Conservation (phyloP, 2,888 invertebrate genomes). For the Lasioglossum morio region DNA sequence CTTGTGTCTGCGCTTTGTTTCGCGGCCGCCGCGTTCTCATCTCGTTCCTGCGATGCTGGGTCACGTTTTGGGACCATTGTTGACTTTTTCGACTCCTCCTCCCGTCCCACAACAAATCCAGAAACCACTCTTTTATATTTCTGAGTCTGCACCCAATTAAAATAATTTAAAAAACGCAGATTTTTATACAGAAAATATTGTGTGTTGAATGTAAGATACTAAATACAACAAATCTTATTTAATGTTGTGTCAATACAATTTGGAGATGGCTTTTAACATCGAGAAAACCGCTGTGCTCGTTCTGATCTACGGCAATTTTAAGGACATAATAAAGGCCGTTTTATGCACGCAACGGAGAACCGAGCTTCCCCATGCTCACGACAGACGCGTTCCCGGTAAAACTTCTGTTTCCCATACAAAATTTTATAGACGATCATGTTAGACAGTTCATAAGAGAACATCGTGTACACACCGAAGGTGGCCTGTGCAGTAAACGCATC, state of each 20-base stretch:
- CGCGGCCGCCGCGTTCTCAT: slow-evolving; percentile 31
- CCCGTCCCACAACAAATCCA: background rate
- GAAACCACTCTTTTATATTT: background rate
- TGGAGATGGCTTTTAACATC: background rate
- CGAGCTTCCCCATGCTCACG: background rate
- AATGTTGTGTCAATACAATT: background rate
- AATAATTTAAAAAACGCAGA: background rate
- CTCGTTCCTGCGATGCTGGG: background rate
- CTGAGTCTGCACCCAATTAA: background rate
- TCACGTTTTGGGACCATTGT: slow-evolving; percentile 3
- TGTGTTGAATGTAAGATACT: background rate
- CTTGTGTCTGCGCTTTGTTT: slow-evolving; percentile 42
- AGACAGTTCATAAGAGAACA: background rate
- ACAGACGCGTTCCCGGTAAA: background rate
- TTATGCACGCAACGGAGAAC: background rate
- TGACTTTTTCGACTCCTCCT: background rate
- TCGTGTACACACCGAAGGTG: background rate
- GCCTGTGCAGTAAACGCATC: background rate
- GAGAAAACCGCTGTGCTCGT: background rate
- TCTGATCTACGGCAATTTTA: background rate
- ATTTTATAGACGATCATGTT: background rate
- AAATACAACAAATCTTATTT: background rate
- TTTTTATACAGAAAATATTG: background rate
- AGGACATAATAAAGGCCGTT: background rate
- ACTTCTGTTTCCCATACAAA: background rate